phyloP scores from a whole-genome alignment of 2,797 vertebrate species.

The Chelmon rostratus region DNA sequence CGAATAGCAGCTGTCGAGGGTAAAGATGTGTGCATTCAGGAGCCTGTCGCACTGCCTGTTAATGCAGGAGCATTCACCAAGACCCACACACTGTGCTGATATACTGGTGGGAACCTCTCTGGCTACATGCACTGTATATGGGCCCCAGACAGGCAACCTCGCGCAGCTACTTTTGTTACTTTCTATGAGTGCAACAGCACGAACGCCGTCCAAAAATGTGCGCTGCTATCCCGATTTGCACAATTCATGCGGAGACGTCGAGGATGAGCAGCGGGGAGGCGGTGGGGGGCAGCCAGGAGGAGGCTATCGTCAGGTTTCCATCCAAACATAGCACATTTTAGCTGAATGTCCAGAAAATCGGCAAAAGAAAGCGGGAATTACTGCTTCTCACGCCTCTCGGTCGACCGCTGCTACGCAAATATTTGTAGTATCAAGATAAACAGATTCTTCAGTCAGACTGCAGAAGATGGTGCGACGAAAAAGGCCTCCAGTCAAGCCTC shows the following conservation, averaged over 20 bases:
- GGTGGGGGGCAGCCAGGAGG: not conserved
- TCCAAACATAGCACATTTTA: not conserved
- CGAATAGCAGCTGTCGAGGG: slow-evolving; percentile 2
- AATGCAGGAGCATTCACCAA: too few species aligned
- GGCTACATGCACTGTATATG: too few species aligned
- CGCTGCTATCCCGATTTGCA: not conserved
- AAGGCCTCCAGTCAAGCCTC: not conserved
- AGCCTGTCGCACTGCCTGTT: not conserved
- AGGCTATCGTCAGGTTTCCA: not conserved
- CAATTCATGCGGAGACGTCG: not conserved
- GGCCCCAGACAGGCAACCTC: not conserved
- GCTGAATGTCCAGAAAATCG: not conserved
- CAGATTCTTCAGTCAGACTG: not conserved
- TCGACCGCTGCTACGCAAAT: not conserved
- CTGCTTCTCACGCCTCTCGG: not conserved
- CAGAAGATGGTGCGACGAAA: too few species aligned
- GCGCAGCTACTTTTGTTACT: not conserved
- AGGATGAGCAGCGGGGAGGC: not conserved
- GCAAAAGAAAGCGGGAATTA: not conserved
- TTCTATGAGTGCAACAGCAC: not conserved
- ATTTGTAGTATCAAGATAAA: too few species aligned
- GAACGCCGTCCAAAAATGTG: not conserved
- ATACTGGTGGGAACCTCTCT: not conserved
- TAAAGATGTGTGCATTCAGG: not conserved
- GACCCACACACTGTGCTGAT: not conserved